Evolutionary conservation across 1,140 invertebrate genomes (phyloP).

Genomic region (Vanessa tameamea): DNA sequence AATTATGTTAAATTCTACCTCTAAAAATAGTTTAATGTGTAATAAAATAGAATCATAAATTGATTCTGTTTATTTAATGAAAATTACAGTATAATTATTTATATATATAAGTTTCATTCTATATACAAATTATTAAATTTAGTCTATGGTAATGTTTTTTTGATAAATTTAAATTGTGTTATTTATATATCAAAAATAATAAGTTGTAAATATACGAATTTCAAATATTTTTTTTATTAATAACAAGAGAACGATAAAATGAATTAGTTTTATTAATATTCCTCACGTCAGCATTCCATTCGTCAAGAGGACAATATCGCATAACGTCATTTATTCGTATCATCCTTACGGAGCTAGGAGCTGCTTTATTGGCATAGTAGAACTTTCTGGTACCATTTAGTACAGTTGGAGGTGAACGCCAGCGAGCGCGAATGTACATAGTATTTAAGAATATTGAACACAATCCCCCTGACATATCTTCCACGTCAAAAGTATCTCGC

Average conservation of each 20-base stretch:
- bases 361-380: constrained; percentile 42
- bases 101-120: too few relatives aligned
- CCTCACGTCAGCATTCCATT: constrained; percentile 69
- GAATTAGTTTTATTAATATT: too few relatives aligned
- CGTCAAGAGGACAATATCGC: constrained; percentile 59
- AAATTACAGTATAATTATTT: too few relatives aligned
- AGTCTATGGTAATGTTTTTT: too few relatives aligned
- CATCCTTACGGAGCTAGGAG: constrained; percentile 51
- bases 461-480: constrained; percentile 54
- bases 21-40: background rate
- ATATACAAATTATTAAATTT: too few relatives aligned
- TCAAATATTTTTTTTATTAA: too few relatives aligned
- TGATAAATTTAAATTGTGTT: too few relatives aligned
- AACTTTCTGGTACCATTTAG: constrained; percentile 69
- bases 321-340: constrained; percentile 74
- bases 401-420: constrained; percentile 72
- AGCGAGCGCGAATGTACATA: constrained; percentile 88
- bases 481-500: constrained; percentile 65
- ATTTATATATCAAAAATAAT: too few relatives aligned
- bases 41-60: background rate
- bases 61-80: background rate
- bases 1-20: background rate
- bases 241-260: too few relatives aligned
- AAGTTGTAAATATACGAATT: too few relatives aligned
- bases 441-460: constrained; percentile 86